Evolutionary conservation across 2,888 invertebrate species (phyloP).

Genomic region (Actias luna): DNA sequence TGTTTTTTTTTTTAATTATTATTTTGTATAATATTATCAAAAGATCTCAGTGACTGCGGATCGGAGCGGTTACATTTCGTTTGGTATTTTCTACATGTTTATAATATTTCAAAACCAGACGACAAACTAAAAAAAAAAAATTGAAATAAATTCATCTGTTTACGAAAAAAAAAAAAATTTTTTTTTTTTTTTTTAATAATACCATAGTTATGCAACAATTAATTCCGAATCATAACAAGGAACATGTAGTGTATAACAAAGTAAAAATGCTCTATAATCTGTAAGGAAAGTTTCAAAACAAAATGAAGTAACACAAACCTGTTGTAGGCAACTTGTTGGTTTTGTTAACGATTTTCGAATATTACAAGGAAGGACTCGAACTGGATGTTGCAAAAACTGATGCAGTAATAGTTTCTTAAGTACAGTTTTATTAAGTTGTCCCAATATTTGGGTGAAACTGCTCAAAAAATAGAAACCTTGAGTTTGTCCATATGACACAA

Average conservation of each 20-base stretch:
- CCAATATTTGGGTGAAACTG: too few relatives aligned
- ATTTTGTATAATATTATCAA: slow-evolving; percentile 54
- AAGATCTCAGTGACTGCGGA: slow-evolving; percentile 71
- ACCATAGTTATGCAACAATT: background rate
- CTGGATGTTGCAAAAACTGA: background rate
- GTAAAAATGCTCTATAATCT: background rate
- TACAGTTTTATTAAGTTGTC: too few relatives aligned
- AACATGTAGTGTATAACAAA: slow-evolving; percentile 4
- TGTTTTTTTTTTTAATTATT: slow-evolving; percentile 45
- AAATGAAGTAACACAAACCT: background rate
- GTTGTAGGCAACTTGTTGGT: background rate
- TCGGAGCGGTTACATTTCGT: slow-evolving; percentile 39
- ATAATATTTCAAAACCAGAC: too few relatives aligned
- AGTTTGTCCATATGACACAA: too few relatives aligned
- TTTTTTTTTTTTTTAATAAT: too few relatives aligned
- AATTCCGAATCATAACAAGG: background rate
- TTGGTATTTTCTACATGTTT: slow-evolving; percentile 33
- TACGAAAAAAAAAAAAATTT: background rate
- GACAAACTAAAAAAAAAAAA: too few relatives aligned
- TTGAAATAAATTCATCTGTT: background rate
- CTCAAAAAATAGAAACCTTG: too few relatives aligned
- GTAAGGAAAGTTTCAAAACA: background rate
- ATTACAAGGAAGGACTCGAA: background rate
- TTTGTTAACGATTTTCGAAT: slow-evolving; percentile 11
- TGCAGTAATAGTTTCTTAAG: too few relatives aligned